Base-by-base conservation (phyloP, 2,797 vertebrate genomes). In the Xyrichtys novacula region DNA sequence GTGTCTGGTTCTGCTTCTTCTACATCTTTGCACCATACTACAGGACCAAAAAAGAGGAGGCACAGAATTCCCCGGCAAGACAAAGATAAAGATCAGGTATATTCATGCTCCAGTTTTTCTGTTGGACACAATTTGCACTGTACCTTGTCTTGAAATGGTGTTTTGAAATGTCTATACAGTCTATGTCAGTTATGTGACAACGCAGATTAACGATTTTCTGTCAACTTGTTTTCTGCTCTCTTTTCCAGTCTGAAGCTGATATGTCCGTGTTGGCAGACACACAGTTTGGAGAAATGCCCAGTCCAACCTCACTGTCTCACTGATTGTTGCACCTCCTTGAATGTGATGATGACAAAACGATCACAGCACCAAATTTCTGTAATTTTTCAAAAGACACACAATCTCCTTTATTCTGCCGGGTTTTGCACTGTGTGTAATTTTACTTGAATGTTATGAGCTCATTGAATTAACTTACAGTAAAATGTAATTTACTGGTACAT, bases 201-300 rank as follows among this genome's bases (percentile, higher is more conserved):
- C 54, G 39, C 16, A 49, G 4, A 68, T 42, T 44, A 57, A 31
- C 47, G 7, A 44, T 54, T 60, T 67, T 31, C 15, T 68, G 6
- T 54, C 59, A 29, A 79, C 25, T 8, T 12, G 11, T 19, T 80
- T 71, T 85, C 23, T 60, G 23, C 34, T 75, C 68, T 19, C 69
- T 67, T 78, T 65, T 42, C 50, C 84, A 95, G 93, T 78, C 74
- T 63, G 94, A 95, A 80, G 55, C 85, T 16, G 92, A 93, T 62
- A 65, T 90, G 57, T 83, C 92, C 6, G 80, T 77, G 52, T 70
- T 92, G 85, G 74, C 91, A 64, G 93, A 95, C 28, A 50, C 90
- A 43, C 90, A 84, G 48, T 94, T 93, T 87, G 88, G 90, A 76
- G 93, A 93, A 57, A 92, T 94, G 75, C 90, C 93, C 57, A 94